These are phyloP conservation scores for Acronicta aceris DNA, from an alignment of 2,888 invertebrate genomes.

Conservation along the genomic window DNA sequence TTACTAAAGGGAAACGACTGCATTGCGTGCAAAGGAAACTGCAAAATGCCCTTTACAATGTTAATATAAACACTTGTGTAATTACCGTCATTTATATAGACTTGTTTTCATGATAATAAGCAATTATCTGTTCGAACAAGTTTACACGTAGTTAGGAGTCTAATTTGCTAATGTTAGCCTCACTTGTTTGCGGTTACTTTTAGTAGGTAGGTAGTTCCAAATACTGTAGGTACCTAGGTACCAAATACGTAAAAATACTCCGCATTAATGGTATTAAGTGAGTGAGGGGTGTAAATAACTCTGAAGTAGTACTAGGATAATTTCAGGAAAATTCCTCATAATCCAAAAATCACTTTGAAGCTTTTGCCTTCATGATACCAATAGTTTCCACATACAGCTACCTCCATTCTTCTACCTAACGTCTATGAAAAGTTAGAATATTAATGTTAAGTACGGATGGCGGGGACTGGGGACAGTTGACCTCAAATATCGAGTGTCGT, in stretches of 20 bases:
- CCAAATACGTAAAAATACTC: too few species aligned
- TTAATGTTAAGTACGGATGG: constrained; percentile 32
- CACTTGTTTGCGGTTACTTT: not conserved
- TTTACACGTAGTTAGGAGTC: constrained; percentile 4
- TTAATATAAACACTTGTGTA: constrained; percentile 47
- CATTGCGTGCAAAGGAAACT: constrained; percentile 53
- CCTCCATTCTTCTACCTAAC: constrained; percentile 2
- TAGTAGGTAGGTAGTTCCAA: too few species aligned
- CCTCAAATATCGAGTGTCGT: constrained; percentile 55
- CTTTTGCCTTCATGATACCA: too few species aligned
- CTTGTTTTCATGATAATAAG: constrained; percentile 34
- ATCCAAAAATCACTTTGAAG: too few species aligned
- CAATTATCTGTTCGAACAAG: constrained; percentile 21
- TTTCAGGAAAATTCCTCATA: too few species aligned
- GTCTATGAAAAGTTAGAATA: constrained; percentile 31
- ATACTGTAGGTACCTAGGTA: too few species aligned
- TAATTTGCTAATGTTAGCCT: not conserved
- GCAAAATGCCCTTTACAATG: constrained; percentile 44
- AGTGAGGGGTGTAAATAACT: too few species aligned
- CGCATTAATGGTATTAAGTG: too few species aligned
- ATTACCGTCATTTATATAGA: constrained; percentile 26
- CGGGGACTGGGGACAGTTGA: constrained; percentile 54
- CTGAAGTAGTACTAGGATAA: too few species aligned
- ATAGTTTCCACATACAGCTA: not conserved
- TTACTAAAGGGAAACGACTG: constrained; percentile 59